A percentile compares a stretch with the other conserved stretches of the same genome.
phyloP scores from a whole-genome alignment of 2,888 invertebrate species.

The Diloba caeruleocephala region DNA sequence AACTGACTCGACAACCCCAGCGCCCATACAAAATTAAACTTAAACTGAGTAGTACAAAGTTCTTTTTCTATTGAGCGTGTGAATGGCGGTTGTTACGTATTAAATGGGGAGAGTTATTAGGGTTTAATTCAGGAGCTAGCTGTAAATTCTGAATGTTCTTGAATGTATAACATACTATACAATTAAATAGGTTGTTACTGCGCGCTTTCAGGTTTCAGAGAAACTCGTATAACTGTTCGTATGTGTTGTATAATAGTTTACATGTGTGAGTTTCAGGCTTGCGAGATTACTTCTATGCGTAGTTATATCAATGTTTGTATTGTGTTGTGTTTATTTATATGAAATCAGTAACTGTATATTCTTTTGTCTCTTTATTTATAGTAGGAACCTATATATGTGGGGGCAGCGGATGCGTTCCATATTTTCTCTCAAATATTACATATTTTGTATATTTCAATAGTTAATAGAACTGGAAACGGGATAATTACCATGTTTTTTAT shows the following conservation, averaged over 20 bases:
- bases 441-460: conserved; percentile 25
- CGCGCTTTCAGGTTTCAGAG: conserved; percentile 57
- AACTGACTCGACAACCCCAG: conserved; percentile 53
- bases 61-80: conserved; percentile 43
- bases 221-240: conserved; percentile 38
- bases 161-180: conserved; percentile 70
- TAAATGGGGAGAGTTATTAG: conserved; percentile 63
- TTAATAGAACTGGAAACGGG: too few species aligned
- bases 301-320: conserved; percentile 25
- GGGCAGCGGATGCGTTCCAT: conserved; percentile 26
- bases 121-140: conserved; percentile 78
- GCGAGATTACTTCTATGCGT: conserved; percentile 18
- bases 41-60: conserved; percentile 46
- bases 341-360: conserved; percentile 17
- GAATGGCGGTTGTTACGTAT: conserved; percentile 51
- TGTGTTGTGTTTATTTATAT: conserved; percentile 40
- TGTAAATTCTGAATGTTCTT: conserved; percentile 78
- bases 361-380: conserved; percentile 50
- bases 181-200: conserved; percentile 69
- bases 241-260: conserved; percentile 15
- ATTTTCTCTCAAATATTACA: conserved; percentile 15
- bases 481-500: too few species aligned
- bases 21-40: conserved; percentile 43
- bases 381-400: conserved; percentile 3
- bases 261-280: conserved; percentile 16